A percentile compares a stretch with the other conserved stretches of the same genome.
phyloP scores from a whole-genome alignment of 2,113 vertebrate species.

The Platysteira castanea region DNA sequence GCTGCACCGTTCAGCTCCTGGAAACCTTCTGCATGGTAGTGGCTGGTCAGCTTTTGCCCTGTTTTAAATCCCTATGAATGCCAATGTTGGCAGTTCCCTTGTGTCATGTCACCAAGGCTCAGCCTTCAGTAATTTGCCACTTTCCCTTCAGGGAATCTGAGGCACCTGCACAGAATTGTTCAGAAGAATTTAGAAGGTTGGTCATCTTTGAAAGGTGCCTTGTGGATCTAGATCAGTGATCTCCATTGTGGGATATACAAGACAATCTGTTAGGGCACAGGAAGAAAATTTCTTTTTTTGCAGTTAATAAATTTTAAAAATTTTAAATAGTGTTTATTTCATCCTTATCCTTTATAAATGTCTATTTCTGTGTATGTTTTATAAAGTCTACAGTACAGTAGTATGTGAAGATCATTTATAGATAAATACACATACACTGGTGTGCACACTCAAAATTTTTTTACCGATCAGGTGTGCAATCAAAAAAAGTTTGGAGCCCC shows the following conservation, averaged over 20 bases:
- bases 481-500: background rate
- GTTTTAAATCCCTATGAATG: background rate
- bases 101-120: background rate
- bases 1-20: background rate
- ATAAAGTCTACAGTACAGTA: background rate
- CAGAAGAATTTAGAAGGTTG: background rate
- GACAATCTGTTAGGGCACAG: background rate
- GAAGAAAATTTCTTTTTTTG: background rate
- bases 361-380: background rate
- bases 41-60: background rate
- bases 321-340: background rate
- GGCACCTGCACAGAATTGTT: background rate
- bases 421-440: background rate
- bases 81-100: background rate
- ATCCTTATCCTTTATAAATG: background rate
- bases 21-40: background rate
- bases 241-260: background rate
- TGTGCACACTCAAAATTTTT: background rate
- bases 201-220: background rate
- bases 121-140: background rate
- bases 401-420: background rate
- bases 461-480: background rate
- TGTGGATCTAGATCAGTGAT: background rate
- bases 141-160: background rate
- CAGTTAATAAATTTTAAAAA: background rate